These are phyloP conservation scores for Acanthurus leucopareius DNA, from an alignment of 2,797 vertebrate genomes.

Conservation along the genomic window DNA sequence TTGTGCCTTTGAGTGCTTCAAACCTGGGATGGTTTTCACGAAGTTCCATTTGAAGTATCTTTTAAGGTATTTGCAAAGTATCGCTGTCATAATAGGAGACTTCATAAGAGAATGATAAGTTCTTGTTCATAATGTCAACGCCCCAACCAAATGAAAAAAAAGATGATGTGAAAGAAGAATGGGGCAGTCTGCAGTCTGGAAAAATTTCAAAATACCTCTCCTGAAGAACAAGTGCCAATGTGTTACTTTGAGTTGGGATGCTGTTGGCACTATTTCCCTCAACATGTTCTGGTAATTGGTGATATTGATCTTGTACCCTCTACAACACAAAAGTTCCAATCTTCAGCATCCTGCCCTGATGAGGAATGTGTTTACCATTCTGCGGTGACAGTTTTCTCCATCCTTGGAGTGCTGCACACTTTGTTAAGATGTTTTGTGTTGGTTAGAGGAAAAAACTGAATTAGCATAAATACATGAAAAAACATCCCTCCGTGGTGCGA, in stretches of 20 bases:
- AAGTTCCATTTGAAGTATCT: background rate
- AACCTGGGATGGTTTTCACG: background rate
- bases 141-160: background rate
- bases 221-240: conserved; percentile 25
- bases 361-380: conserved; percentile 28
- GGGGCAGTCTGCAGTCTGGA: background rate
- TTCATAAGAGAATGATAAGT: background rate
- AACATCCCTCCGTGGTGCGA: background rate
- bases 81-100: background rate
- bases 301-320: conserved; percentile 39
- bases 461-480: conserved; percentile 14
- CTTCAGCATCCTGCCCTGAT: conserved; percentile 20
- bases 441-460: background rate
- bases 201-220: conserved; percentile 23
- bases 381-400: conserved; percentile 13
- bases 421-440: conserved; percentile 14
- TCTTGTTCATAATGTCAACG: background rate
- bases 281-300: conserved; percentile 50
- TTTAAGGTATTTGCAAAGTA: background rate
- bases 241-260: conserved; percentile 18
- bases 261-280: conserved; percentile 20
- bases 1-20: background rate
- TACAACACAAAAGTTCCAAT: conserved; percentile 6
- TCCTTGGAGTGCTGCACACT: background rate
- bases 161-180: background rate